Base-by-base conservation (phyloP, 1,140 invertebrate species). In the Rhysida immarginata region DNA sequence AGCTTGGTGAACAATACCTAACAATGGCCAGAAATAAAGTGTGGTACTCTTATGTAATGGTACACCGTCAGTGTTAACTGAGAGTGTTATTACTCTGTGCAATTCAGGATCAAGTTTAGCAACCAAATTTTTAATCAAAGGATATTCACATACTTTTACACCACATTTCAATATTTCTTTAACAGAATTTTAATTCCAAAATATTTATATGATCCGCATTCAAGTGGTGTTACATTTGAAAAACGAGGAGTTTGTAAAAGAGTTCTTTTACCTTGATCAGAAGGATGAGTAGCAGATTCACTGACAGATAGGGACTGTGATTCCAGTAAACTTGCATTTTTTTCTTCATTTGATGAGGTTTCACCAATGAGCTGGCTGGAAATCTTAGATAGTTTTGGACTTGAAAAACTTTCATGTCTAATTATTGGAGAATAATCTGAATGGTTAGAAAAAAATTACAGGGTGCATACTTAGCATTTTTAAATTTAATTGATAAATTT, bases 31-130 rank as follows among this genome's bases (percentile, higher is more conserved):
- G 13, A 53, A 41, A 24, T 8, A 14, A 11, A 2, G 20, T 3
- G 13, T n/a, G 20, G 25, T 16, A 2, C 2, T 3, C 16, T 27
- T 42, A 16, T 27, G 13, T 16, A 53, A 21, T 16, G 51, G 51
- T 21, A 53, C 14, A 2, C 51, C 51, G 35, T 53, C 51, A 27
- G 35, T 23, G 8, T 35, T 53, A 21, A 53, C 29, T 35, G 29
- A 8, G 5, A 35, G 16, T 8, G 29, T 35, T 35, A 35, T 35
- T 8, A 35, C 29, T 35, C 16, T 5, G 5, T 16, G 5, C 16
- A 5, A 8, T 5, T 35, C 16, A 35, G 29, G 29, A 35, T 35
- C 29, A 16, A 35, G 16, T 35, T 35, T 35, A 8, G 5, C 5
- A 35, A 35, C 16, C 16, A 35, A 8, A 35, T 35, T 35, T 35